These are phyloP conservation scores for Camelus bactrianus DNA, from an alignment of 2,113 vertebrate genomes.

Conservation along the genomic window DNA sequence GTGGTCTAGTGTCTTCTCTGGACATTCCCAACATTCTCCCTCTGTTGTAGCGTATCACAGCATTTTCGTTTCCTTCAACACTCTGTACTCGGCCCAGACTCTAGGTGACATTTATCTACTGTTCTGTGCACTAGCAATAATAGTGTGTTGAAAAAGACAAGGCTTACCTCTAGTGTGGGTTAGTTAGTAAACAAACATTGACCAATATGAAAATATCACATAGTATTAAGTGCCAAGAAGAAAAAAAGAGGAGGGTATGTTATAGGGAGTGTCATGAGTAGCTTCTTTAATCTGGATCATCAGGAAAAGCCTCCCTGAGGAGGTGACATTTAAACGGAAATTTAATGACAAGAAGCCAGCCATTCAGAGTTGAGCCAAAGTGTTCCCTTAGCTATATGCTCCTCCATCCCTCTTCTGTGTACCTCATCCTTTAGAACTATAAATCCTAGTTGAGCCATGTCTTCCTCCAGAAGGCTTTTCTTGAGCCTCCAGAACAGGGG, in stretches of 20 bases:
- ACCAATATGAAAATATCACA: slow-evolving; percentile 15
- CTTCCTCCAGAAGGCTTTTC: neutral
- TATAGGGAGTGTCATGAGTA: neutral
- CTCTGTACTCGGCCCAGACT: rapidly evolving
- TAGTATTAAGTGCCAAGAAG: neutral
- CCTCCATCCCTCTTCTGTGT: neutral
- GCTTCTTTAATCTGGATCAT: neutral
- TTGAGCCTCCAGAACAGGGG: neutral
- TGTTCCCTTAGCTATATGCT: neutral
- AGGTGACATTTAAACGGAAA: neutral
- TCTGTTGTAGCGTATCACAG: neutral
- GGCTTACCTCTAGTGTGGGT: neutral
- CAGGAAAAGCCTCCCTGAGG: neutral
- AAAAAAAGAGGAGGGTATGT: neutral
- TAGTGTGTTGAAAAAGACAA: neutral
- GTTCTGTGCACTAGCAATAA: neutral
- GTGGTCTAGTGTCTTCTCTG: neutral
- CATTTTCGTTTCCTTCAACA: neutral
- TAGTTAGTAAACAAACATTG: neutral
- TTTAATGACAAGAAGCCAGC: neutral
- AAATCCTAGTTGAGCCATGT: neutral
- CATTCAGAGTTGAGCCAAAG: neutral
- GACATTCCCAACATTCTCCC: neutral
- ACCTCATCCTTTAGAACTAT: neutral
- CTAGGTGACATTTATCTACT: neutral